These are phyloP conservation scores for Protodeltote pygarga DNA, from an alignment of 2,888 invertebrate genomes.

Conservation along the genomic window DNA sequence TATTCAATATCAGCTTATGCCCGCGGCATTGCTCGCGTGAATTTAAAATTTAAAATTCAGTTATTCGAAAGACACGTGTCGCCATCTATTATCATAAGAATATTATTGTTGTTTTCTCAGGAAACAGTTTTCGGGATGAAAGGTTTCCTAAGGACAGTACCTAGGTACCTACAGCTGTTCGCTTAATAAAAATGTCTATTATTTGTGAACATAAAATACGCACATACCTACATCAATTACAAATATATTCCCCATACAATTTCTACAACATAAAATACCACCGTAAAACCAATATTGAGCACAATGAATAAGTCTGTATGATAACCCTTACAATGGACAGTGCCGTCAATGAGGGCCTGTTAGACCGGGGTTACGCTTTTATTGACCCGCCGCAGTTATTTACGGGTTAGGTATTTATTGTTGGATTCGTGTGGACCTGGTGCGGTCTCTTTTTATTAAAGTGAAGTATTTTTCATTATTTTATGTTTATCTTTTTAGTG, in stretches of 20 bases:
- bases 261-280: slow-evolving; percentile 21
- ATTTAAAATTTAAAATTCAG: too few species aligned
- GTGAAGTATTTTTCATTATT: neutral
- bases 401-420: slow-evolving; percentile 41
- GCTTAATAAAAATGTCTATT: too few species aligned
- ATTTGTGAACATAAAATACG: too few species aligned
- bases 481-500: neutral
- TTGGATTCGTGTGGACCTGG: slow-evolving; percentile 38
- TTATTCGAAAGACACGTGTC: too few species aligned
- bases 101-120: too few species aligned
- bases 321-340: slow-evolving; percentile 42
- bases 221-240: slow-evolving; percentile 6
- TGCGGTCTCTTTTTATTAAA: neutral
- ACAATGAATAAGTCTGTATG: slow-evolving; percentile 38
- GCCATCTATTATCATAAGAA: too few species aligned
- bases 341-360: slow-evolving; percentile 45
- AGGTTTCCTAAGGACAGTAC: too few species aligned
- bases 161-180: too few species aligned
- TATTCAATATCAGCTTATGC: too few species aligned
- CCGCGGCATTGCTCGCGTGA: too few species aligned
- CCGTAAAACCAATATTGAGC: slow-evolving; percentile 14
- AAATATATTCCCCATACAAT: slow-evolving; percentile 13
- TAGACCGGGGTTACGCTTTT: slow-evolving; percentile 57
- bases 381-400: slow-evolving; percentile 56
- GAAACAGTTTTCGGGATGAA: too few species aligned